These are phyloP conservation scores for Ypsolopha scabrella DNA, from an alignment of 2,888 invertebrate species.

Conservation along the genomic window DNA sequence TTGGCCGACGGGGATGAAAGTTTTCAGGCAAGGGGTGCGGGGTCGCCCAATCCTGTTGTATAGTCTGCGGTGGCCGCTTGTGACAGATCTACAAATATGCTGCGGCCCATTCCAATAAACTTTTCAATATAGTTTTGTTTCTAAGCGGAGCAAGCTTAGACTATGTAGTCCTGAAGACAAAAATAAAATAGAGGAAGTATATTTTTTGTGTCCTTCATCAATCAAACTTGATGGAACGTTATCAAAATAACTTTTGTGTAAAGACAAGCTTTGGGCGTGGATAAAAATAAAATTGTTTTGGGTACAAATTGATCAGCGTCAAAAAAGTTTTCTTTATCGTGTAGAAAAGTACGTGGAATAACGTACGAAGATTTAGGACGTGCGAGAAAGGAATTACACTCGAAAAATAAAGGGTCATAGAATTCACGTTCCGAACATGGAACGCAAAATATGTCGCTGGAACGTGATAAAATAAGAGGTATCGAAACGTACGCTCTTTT, in stretches of 20 bases:
- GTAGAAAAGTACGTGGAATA: neutral
- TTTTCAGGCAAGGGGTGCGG: neutral
- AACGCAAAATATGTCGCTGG: conserved; percentile 32
- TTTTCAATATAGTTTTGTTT: conserved; percentile 28
- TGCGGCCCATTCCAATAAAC: conserved; percentile 43
- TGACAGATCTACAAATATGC: conserved; percentile 50
- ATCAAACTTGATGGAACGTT: no score
- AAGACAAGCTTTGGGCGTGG: no score
- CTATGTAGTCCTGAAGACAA: no score
- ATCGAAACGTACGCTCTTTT: conserved; percentile 24
- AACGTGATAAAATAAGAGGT: conserved; percentile 50
- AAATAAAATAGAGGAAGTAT: no score
- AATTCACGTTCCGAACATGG: conserved; percentile 21
- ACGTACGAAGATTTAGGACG: neutral
- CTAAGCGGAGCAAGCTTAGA: neutral
- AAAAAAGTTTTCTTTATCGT: no score
- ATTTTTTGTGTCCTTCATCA: no score
- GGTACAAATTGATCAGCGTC: no score
- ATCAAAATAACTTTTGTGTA: no score
- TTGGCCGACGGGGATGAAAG: neutral
- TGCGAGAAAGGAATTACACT: conserved; percentile 15
- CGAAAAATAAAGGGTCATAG: conserved; percentile 18
- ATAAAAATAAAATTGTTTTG: no score
- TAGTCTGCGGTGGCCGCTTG: conserved; percentile 46
- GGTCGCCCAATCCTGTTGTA: conserved; percentile 30